phyloP scores from a whole-genome alignment of 2,888 invertebrate species.

The Lycia hirtaria region DNA sequence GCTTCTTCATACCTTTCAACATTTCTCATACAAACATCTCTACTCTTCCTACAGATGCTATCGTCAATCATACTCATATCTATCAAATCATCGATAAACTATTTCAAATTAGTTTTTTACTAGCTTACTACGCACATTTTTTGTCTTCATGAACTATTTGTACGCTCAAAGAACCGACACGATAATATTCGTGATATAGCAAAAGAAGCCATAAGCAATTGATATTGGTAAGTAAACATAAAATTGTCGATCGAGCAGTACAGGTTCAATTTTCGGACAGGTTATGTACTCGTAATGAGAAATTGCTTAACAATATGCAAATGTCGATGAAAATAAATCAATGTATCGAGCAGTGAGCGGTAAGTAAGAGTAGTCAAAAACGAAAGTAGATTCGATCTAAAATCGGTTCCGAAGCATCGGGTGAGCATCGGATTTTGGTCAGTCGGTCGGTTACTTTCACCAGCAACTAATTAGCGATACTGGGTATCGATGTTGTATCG shows the following conservation, averaged over 20 bases:
- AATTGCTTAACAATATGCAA: constrained; percentile 33
- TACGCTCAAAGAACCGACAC: constrained; percentile 1
- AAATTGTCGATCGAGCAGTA: neutral
- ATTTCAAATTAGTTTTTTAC: constrained; percentile 24
- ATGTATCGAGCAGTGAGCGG: constrained; percentile 68
- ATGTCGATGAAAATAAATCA: constrained; percentile 61
- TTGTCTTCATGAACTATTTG: neutral
- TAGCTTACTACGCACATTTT: constrained; percentile 4
- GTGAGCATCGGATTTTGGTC: constrained; percentile 74
- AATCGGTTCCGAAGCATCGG: constrained; percentile 81
- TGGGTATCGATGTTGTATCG: constrained; percentile 58
- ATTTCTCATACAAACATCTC: constrained; percentile 2
- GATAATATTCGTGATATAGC: neutral
- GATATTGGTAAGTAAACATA: neutral
- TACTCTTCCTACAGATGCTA: constrained; percentile 4
- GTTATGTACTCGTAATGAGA: constrained; percentile 16
- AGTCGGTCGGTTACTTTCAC: constrained; percentile 84
- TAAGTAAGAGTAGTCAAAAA: constrained; percentile 83
- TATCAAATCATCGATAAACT: constrained; percentile 17
- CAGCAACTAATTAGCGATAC: constrained; percentile 76
- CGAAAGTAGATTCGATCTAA: constrained; percentile 84
- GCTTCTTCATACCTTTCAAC: neutral
- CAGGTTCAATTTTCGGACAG: constrained; percentile 9
- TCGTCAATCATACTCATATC: constrained; percentile 20
- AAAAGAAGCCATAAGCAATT: neutral